phyloP scores from a whole-genome alignment of 2,888 invertebrate genomes.

The Eretmocerus hayati region DNA sequence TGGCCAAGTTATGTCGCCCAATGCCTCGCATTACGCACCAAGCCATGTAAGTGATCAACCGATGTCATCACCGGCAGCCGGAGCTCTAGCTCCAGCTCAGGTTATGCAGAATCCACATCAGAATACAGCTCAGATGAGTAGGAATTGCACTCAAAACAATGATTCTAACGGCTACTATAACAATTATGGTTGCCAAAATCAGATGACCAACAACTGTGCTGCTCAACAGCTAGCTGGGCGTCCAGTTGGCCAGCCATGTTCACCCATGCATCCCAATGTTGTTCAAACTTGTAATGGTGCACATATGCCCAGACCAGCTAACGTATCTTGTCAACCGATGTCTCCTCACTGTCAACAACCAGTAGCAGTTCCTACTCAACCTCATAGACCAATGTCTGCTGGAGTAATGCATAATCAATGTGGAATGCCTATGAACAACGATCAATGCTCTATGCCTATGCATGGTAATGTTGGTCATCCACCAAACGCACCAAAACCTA shows the following conservation, averaged over 20 bases:
- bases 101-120: constrained; percentile 37
- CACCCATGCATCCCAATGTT: constrained; percentile 25
- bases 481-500: constrained; percentile 14
- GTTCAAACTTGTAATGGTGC: constrained; percentile 28
- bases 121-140: constrained; percentile 39
- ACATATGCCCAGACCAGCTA: constrained; percentile 25
- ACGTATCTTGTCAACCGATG: constrained; percentile 34
- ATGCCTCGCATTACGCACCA: constrained; percentile 39
- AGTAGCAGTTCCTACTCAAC: constrained; percentile 31
- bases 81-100: constrained; percentile 40
- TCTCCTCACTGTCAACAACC: constrained; percentile 44
- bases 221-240: constrained; percentile 25
- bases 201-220: constrained; percentile 25
- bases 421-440: constrained; percentile 34
- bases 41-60: constrained; percentile 42
- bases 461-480: constrained; percentile 14
- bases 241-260: constrained; percentile 22
- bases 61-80: constrained; percentile 42
- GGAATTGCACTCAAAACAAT: constrained; percentile 38
- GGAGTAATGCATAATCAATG: constrained; percentile 23
- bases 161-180: constrained; percentile 28
- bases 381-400: constrained; percentile 13
- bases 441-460: constrained; percentile 44
- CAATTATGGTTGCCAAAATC: constrained; percentile 36
- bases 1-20: constrained; percentile 20